Evolutionary conservation across 2,797 vertebrate species (phyloP).

Genomic region (Chloroceryle amazona): DNA sequence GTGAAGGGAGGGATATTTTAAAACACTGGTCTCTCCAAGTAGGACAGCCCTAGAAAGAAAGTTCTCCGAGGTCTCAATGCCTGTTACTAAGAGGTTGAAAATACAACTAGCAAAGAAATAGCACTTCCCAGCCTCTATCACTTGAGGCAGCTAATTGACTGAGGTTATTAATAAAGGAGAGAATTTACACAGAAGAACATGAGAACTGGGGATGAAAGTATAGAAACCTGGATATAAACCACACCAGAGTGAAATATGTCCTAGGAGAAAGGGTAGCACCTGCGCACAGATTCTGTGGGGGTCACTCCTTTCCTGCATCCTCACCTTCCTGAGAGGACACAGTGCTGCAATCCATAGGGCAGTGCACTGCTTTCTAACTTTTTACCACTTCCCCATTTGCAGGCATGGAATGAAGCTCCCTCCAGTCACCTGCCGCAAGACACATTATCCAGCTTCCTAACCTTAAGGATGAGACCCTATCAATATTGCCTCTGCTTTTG

Average conservation of each 20-base stretch:
- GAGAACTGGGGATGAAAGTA: background rate
- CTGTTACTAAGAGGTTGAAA: conserved; percentile 48
- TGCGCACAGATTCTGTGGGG: background rate
- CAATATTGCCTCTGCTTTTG: conserved; percentile 97
- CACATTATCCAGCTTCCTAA: conserved; percentile 62
- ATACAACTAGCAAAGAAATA: conserved; percentile 45
- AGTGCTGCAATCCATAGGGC: background rate
- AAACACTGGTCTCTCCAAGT: conserved; percentile 46
- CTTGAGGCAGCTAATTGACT: conserved; percentile 38
- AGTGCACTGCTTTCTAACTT: conserved; percentile 69
- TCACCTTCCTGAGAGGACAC: background rate
- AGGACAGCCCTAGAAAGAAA: conserved; percentile 56
- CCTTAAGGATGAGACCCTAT: conserved; percentile 93
- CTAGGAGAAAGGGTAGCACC: background rate
- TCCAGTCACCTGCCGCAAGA: conserved; percentile 60
- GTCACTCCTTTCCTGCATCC: background rate
- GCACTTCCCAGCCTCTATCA: background rate
- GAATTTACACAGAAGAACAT: background rate
- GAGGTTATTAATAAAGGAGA: conserved; percentile 33
- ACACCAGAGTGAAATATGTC: background rate
- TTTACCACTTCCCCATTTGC: conserved; percentile 71
- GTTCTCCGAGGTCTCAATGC: conserved; percentile 24
- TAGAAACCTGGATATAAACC: background rate
- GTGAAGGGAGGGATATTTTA: conserved; percentile 45
- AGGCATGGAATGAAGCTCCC: conserved; percentile 73